Base-by-base conservation (phyloP, 2,113 vertebrate genomes). In the Peromyscus californicus region DNA sequence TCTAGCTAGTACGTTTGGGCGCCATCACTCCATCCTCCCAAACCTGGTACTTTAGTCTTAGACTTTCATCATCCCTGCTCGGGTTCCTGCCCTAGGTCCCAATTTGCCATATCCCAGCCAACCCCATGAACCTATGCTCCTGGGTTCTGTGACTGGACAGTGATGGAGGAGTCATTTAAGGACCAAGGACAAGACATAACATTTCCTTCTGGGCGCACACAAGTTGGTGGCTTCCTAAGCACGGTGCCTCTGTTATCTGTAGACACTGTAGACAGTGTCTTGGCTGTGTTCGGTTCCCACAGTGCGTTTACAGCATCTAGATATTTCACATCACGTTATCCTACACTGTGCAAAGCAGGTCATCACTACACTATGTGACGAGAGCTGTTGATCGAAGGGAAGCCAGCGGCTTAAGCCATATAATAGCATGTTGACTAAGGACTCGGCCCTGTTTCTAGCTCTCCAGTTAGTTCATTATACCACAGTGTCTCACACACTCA, bases 141-240 rank as follows among this genome's bases (percentile, higher is more conserved):
- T 45, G 59, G 26, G 63, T 10, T 21, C 92, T 48, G 36, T 9
- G 33, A 76, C 57, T 54, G 65, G 13, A 87, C 15, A 82, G 54
- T 29, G 39, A 36, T 26, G 57, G 59, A 59, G 15, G 26, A 61
- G 48, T 45, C 85, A 76, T 36, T 61, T 65, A 90, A 96, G 42
- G 80, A 89, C 36, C 16, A 54, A 84, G 39, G 76, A 57, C n/a
- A 89, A 74, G 48, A 42, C 13, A 24, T 3, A 63, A 63, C 85
- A 76, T 90, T 85, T 89, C 45, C 67, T 84, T 63, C 54, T 48
- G 65, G n/a, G 70, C 36, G 93, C 65, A 94, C 69, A 89, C 63
- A 48, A 84, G 51, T 59, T 6, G 63, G 10, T 82, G 9, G 4
- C 67, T 82, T 67, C 93, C 48, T 39, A 91, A 80, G 70, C 29